Base-by-base conservation (phyloP, 2,888 invertebrate genomes). In the Drosophila neonasuta region DNA sequence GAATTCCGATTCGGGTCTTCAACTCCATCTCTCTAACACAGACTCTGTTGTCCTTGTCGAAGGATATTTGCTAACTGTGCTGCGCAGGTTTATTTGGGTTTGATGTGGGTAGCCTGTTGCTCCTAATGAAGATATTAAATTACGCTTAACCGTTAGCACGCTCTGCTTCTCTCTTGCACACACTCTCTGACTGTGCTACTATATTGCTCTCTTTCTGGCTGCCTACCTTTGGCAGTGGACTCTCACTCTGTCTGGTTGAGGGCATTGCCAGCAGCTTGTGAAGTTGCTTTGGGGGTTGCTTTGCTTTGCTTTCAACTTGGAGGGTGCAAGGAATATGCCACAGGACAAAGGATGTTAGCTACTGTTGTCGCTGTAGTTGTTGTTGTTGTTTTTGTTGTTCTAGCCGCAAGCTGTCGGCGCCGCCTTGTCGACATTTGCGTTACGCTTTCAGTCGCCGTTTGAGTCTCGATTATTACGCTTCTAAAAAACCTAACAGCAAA, bases 61-160 rank as follows among this genome's bases (percentile, higher is more conserved):
- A 69, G 48, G 58, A 68, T 79, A 64, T 61, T 32, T 74, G 66
- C 48, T 15, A 62, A 49, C 60, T 49, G 49, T 59, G 68, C 60
- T 68, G 74, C 71, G 77, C 77, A 77, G 78, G 74, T 77, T 70
- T 71, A 29, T 72, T 81, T 68, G 67, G 77, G 85, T 86, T 79
- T 85, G 79, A 78, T 76, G 73, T 76, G 76, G 82, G 82, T 65
- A 85, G 84, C 83, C 87, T 84, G 84, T 84, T 87, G 44, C 50
- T 55, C 30, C 24, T 56, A 10, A 57, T 59, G 44, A 55, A 29
- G 41, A 59, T 68, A 80, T 85, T 71, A 55, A 36, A 48, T 84
- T 81, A 63, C 62, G 29, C 30, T 44, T 56, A 63, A 39, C 66
- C 68, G 57, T 67, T 62, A 70, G n/a, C 51, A 56, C 39, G 39